These are phyloP conservation scores for Hemicrepidius hirtus DNA, from an alignment of 2,888 invertebrate genomes.

Conservation along the genomic window DNA sequence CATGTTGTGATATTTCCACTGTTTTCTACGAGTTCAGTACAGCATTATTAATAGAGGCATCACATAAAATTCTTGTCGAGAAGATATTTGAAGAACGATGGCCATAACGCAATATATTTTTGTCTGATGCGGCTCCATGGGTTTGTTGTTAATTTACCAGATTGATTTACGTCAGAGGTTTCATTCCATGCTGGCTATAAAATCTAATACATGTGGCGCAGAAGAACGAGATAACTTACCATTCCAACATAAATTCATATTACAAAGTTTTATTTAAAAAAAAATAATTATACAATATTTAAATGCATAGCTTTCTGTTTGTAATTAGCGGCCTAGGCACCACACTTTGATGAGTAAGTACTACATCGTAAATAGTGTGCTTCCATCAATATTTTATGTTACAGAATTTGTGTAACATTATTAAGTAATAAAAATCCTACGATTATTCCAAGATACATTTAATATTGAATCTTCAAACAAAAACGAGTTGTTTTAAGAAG, in stretches of 20 bases:
- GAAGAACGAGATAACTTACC: constrained; percentile 62
- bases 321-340: constrained; percentile 1
- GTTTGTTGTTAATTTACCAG: constrained; percentile 68
- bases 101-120: constrained; percentile 48
- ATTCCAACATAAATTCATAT: constrained; percentile 57
- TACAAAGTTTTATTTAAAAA: constrained; percentile 54
- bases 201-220: constrained; percentile 66
- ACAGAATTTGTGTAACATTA: constrained; percentile 7
- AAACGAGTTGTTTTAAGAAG: no score
- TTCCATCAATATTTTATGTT: constrained; percentile 29
- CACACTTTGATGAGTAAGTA: constrained; percentile 26
- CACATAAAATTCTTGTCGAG: constrained; percentile 9
- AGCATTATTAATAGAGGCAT: neutral
- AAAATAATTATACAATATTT: constrained; percentile 45
- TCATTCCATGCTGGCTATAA: constrained; percentile 69
- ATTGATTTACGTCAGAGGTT: constrained; percentile 70
- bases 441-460: no score
- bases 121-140: constrained; percentile 57
- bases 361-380: constrained; percentile 39
- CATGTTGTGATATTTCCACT: no score
- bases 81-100: constrained; percentile 48
- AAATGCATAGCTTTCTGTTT: constrained; percentile 38
- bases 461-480: no score
- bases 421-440: no score
- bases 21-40: no score